Evolutionary conservation across 2,113 vertebrate genomes (phyloP).

Genomic region (cattle (Bos taurus)): DNA sequence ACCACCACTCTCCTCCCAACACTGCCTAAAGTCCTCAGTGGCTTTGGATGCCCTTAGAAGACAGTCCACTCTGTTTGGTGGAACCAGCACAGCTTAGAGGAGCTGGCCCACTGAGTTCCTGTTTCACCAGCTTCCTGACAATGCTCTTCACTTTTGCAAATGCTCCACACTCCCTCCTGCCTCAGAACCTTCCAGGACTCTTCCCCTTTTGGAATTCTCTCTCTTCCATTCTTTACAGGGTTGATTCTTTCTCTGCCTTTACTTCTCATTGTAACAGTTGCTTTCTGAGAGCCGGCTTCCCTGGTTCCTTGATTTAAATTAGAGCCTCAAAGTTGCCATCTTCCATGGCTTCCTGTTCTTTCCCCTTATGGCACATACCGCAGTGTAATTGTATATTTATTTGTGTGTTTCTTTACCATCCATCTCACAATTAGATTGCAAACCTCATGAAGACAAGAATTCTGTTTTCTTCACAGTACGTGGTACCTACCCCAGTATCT

Average conservation of each 20-base stretch:
- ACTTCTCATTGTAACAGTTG: background rate
- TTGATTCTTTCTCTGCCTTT: background rate
- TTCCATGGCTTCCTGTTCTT: background rate
- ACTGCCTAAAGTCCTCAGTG: background rate
- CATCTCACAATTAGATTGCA: background rate
- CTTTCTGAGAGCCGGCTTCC: background rate
- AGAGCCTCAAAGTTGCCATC: background rate
- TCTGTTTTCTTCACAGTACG: background rate
- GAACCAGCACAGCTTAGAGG: background rate
- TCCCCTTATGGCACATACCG: background rate
- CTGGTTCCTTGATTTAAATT: background rate
- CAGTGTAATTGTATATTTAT: background rate
- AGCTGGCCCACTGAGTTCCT: accelerated
- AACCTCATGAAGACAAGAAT: background rate
- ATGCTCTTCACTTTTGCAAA: background rate
- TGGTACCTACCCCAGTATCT: background rate
- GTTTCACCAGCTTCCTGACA: background rate
- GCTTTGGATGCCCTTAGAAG: background rate
- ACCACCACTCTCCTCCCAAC: background rate
- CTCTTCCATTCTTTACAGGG: background rate
- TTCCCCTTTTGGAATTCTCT: background rate
- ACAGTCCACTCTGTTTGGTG: background rate
- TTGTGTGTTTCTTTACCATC: background rate
- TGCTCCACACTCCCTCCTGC: background rate
- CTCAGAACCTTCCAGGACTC: background rate